Evolutionary conservation across 2,113 vertebrate genomes (phyloP).

Genomic region (Phyllostomus discolor): DNA sequence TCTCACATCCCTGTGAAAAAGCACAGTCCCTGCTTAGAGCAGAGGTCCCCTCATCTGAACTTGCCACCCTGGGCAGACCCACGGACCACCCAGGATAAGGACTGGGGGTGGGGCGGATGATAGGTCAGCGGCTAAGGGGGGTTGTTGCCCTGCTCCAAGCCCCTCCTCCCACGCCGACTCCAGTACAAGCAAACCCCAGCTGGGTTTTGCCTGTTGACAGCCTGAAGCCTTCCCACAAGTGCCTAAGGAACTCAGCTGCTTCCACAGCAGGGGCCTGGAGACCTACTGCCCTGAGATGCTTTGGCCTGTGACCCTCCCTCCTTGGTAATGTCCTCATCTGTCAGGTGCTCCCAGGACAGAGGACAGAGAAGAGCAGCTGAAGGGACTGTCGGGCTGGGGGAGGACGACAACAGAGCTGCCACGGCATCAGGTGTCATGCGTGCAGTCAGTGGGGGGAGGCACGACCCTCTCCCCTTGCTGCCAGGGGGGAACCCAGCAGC

Average conservation of each 20-base stretch:
- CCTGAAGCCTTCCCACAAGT: background rate
- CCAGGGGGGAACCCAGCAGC: background rate
- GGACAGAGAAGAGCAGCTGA: background rate
- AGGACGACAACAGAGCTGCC: background rate
- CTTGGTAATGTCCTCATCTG: background rate
- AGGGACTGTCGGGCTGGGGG: background rate
- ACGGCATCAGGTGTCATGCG: background rate
- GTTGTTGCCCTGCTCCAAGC: background rate
- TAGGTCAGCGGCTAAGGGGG: background rate
- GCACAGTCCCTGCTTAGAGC: background rate
- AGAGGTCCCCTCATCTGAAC: background rate
- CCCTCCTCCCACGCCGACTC: background rate
- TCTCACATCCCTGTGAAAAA: constrained; percentile 19
- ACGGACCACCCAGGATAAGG: background rate
- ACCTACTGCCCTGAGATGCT: background rate
- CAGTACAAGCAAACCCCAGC: background rate
- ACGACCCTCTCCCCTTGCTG: background rate
- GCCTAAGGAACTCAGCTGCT: background rate
- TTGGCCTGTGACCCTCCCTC: background rate
- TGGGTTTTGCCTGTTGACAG: background rate
- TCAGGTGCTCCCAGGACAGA: background rate
- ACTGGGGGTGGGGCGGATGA: too few relatives aligned
- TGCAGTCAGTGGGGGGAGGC: background rate
- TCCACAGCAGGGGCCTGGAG: background rate
- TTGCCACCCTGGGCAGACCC: background rate